Percentiles rank a stretch among this genome's conserved stretches.
These are phyloP conservation scores for Chaetorhynchus papuensis DNA, from an alignment of 2,113 vertebrate species.

Conservation along the genomic window DNA sequence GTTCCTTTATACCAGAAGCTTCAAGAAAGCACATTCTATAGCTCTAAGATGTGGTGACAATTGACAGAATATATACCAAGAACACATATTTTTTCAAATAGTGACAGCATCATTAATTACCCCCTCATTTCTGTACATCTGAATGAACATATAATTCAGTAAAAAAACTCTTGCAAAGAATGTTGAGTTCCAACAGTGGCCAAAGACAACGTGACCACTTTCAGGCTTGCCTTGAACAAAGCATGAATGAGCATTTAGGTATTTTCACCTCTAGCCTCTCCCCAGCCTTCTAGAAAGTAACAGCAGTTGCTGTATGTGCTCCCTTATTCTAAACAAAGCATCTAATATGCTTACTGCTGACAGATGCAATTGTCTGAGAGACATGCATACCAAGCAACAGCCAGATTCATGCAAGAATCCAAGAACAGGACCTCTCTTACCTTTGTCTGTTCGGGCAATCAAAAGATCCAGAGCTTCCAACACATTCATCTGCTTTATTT, in stretches of 20 bases:
- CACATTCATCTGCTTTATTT: constrained; percentile 93
- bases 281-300: background rate
- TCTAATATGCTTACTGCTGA: background rate
- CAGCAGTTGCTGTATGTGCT: background rate
- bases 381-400: background rate
- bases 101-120: background rate
- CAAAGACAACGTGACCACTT: background rate
- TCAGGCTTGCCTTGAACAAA: background rate
- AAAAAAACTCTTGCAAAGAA: background rate
- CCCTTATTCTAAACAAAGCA: background rate
- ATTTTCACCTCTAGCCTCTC: background rate
- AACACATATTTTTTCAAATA: background rate
- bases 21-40: background rate
- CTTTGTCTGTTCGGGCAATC: constrained; percentile 90
- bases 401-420: background rate
- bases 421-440: constrained; percentile 61
- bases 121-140: background rate
- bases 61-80: background rate
- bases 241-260: background rate
- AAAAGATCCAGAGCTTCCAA: constrained; percentile 92
- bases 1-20: background rate
- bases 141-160: background rate
- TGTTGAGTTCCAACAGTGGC: background rate
- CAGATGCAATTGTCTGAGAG: background rate
- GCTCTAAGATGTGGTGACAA: background rate